These are phyloP conservation scores for Betta splendens DNA, from an alignment of 2,797 vertebrate species.

Conservation along the genomic window DNA sequence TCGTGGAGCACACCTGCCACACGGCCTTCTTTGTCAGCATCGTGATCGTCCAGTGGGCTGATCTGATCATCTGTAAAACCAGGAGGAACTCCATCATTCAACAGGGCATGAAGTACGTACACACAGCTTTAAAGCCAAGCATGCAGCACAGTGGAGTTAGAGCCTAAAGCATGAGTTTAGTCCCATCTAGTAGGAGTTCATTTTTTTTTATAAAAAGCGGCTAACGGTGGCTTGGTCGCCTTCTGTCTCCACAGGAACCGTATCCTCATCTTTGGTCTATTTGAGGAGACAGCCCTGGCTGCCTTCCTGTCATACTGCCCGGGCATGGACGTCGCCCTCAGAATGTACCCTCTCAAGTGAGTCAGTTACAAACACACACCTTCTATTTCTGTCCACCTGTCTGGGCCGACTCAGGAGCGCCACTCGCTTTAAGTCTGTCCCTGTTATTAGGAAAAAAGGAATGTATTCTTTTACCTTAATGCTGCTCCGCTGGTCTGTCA, in stretches of 20 bases:
- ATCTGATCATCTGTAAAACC: slow-evolving; percentile 97
- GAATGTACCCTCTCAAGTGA: slow-evolving; percentile 98
- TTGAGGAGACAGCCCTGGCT: slow-evolving; percentile 95
- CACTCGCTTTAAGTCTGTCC: slow-evolving; percentile 5
- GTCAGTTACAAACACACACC: slow-evolving; percentile 56
- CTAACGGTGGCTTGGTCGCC: not conserved
- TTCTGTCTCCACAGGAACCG: slow-evolving; percentile 86
- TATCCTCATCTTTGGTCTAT: slow-evolving; percentile 97
- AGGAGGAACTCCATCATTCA: slow-evolving; percentile 96
- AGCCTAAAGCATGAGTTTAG: not conserved
- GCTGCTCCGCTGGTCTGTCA: not conserved
- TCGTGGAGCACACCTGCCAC: slow-evolving; percentile 96
- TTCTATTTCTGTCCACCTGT: not conserved
- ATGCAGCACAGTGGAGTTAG: too few relatives aligned
- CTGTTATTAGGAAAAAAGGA: not conserved
- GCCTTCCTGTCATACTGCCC: slow-evolving; percentile 96
- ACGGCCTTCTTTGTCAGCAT: slow-evolving; percentile 96
- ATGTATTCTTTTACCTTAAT: slow-evolving; percentile 16
- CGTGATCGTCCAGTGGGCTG: slow-evolving; percentile 96
- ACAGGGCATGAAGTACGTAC: slow-evolving; percentile 95
- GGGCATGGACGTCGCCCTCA: slow-evolving; percentile 92
- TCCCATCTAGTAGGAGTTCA: too few relatives aligned
- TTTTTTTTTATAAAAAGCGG: not conserved
- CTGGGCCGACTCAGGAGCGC: not conserved
- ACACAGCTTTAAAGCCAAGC: too few relatives aligned